A percentile compares a stretch with the other conserved stretches of the same genome.
These are phyloP conservation scores for Tenebrosternarchus preto DNA, from an alignment of 2,113 vertebrate species.

Conservation along the genomic window DNA sequence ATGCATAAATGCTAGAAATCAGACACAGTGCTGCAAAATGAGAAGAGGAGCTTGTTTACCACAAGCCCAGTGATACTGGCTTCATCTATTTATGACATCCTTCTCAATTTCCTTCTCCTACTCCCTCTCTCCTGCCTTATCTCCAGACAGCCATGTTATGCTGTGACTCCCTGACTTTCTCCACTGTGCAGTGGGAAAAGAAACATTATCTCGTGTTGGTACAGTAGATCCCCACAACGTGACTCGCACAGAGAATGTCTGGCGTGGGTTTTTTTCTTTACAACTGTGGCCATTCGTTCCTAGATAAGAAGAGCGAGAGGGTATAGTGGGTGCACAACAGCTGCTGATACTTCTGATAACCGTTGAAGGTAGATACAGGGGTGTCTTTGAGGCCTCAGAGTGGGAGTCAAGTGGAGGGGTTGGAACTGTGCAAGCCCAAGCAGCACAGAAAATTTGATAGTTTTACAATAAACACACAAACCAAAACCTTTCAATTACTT, in stretches of 20 bases:
- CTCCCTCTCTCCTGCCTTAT: background rate
- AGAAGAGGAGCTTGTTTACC: background rate
- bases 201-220: background rate
- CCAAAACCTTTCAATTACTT: too few relatives aligned
- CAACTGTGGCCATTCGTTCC: background rate
- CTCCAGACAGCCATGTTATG: background rate
- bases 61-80: background rate
- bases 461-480: too few relatives aligned
- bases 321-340: background rate
- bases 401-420: background rate
- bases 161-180: background rate
- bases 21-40: background rate
- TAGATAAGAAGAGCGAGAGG: background rate
- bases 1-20: background rate
- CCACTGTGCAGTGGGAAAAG: background rate
- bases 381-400: too few relatives aligned
- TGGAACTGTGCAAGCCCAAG: background rate
- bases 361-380: background rate
- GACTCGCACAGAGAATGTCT: background rate
- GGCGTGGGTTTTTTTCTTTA: background rate
- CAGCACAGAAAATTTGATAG: background rate
- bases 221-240: background rate
- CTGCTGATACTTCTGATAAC: background rate
- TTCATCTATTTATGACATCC: background rate
- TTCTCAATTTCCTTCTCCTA: background rate